Evolutionary conservation across 2,113 vertebrate species (phyloP).

Genomic region (Vanacampus margaritifer): DNA sequence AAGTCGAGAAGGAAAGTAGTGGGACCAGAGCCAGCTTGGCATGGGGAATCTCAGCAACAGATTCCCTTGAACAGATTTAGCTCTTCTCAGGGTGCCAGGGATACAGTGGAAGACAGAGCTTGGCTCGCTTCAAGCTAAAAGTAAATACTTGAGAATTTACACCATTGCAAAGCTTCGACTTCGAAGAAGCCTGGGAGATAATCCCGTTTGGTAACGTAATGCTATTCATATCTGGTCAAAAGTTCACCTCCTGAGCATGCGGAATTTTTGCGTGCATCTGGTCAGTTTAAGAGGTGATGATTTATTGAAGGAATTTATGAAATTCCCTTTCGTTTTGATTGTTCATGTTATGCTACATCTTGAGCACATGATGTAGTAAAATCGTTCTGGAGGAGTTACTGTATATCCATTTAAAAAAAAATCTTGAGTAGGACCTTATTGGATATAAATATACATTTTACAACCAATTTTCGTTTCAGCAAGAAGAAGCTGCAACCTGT

Average conservation of each 20-base stretch:
- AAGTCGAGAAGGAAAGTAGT: slow-evolving; percentile 34
- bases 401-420: background rate
- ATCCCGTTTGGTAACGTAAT: slow-evolving; percentile 14
- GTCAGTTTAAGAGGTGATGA: background rate
- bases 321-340: background rate
- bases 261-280: background rate
- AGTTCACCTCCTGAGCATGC: background rate
- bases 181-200: slow-evolving; percentile 10
- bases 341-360: background rate
- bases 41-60: slow-evolving; percentile 44
- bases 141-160: slow-evolving; percentile 33
- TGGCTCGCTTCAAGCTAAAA: slow-evolving; percentile 17
- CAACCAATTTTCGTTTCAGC: no score
- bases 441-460: background rate
- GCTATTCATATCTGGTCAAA: slow-evolving; percentile 3
- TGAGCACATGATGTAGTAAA: background rate
- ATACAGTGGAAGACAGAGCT: slow-evolving; percentile 21
- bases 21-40: slow-evolving; percentile 46
- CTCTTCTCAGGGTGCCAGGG: slow-evolving; percentile 9
- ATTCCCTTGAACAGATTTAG: slow-evolving; percentile 50
- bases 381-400: background rate
- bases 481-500: no score
- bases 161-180: background rate
- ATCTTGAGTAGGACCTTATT: background rate
- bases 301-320: background rate